These are phyloP conservation scores for Drosophila guanche DNA, from an alignment of 1,140 invertebrate species.

Conservation along the genomic window DNA sequence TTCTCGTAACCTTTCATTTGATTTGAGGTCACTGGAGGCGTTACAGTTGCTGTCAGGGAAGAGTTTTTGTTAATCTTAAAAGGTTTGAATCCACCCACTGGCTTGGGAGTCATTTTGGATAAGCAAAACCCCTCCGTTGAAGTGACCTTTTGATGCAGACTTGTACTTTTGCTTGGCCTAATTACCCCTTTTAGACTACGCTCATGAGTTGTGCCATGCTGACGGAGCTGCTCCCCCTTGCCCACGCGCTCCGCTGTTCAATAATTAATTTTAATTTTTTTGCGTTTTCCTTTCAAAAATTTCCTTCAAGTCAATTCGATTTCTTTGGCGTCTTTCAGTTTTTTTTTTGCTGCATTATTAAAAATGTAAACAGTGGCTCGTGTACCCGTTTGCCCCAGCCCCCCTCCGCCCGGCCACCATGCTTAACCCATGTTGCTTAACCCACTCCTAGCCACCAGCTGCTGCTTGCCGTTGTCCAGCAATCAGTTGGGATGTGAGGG, in stretches of 20 bases:
- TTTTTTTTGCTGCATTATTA: conserved; percentile 61
- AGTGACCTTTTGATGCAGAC: no score
- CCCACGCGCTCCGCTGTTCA: conserved; percentile 19
- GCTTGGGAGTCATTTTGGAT: no score
- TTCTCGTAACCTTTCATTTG: no score
- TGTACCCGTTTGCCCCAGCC: conserved; percentile 30
- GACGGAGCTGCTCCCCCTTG: neutral
- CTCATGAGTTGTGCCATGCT: no score
- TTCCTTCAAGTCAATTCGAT: neutral
- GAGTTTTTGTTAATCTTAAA: no score
- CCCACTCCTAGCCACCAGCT: conserved; percentile 29
- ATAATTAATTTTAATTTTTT: conserved; percentile 68
- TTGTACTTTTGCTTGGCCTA: no score
- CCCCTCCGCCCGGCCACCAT: neutral
- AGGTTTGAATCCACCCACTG: no score
- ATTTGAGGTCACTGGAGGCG: no score
- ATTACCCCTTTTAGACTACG: no score
- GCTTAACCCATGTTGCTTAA: neutral
- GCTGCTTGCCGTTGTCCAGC: conserved; percentile 47
- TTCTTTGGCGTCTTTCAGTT: conserved; percentile 16
- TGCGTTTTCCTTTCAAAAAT: conserved; percentile 58
- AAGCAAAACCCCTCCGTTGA: no score
- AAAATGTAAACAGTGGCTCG: conserved; percentile 67
- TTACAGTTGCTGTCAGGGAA: no score
- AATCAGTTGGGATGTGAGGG: neutral